Conservation (phyloP, 2,888 invertebrate species). For the Sipha maydis region DNA sequence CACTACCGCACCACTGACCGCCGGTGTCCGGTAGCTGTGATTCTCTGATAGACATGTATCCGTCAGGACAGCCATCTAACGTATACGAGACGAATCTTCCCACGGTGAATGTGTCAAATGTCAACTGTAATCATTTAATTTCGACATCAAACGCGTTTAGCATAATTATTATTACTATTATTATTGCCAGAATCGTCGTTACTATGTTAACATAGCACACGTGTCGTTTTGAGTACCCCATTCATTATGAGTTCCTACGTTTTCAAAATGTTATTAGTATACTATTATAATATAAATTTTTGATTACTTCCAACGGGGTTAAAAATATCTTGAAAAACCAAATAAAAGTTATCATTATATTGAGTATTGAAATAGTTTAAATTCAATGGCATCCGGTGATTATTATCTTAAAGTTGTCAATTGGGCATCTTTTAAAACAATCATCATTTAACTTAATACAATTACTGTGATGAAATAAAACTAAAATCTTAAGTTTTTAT, state of each 20-base stretch:
- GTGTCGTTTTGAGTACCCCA: too few species aligned
- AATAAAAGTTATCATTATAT: background rate
- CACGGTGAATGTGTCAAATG: conserved; percentile 85
- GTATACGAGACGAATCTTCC: conserved; percentile 84
- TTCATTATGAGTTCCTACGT: too few species aligned
- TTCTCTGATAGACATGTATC: conserved; percentile 83
- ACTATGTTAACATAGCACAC: too few species aligned
- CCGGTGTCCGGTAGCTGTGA: conserved; percentile 77
- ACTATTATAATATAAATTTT: too few species aligned
- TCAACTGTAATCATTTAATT: conserved; percentile 73
- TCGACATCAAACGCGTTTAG: too few species aligned
- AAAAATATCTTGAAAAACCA: too few species aligned
- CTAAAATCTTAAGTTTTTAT: background rate
- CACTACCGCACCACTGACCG: conserved; percentile 86
- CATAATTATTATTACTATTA: too few species aligned
- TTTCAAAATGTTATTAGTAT: too few species aligned
- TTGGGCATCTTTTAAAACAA: background rate
- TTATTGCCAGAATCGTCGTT: too few species aligned
- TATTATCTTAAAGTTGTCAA: background rate
- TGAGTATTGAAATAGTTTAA: background rate
- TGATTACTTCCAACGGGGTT: too few species aligned
- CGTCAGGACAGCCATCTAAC: conserved; percentile 81
- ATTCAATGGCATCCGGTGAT: background rate
- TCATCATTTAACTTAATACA: conserved; percentile 4
- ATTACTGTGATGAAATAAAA: conserved; percentile 11